Percentiles rank a stretch among this genome's conserved stretches.
These are phyloP conservation scores for Clitarchus hookeri DNA, from an alignment of 2,888 invertebrate genomes.

Conservation along the genomic window DNA sequence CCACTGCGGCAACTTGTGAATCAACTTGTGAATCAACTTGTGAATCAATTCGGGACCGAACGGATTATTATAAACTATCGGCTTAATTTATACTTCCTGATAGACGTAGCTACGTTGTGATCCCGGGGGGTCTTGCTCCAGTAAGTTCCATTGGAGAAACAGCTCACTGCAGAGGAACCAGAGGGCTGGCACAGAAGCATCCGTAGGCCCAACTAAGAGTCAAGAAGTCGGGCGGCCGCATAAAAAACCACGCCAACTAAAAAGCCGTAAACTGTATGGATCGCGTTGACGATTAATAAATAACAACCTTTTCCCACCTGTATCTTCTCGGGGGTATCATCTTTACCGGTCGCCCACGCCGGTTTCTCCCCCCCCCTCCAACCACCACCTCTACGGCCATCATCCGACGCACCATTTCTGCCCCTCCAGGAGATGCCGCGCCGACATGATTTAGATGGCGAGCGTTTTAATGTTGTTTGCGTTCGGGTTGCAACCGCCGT, in stretches of 20 bases:
- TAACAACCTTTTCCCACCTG: neutral
- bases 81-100: too few relatives aligned
- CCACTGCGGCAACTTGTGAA: too few relatives aligned
- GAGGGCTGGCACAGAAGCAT: neutral
- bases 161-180: too few relatives aligned
- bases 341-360: neutral
- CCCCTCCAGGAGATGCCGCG: neutral
- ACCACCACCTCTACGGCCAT: too few relatives aligned
- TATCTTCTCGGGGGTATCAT: neutral
- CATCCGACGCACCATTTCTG: neutral
- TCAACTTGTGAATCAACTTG: too few relatives aligned
- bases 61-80: too few relatives aligned
- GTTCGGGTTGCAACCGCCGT: neutral
- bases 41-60: too few relatives aligned
- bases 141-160: too few relatives aligned
- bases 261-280: slow-evolving; percentile 10
- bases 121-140: too few relatives aligned
- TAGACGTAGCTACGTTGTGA: too few relatives aligned
- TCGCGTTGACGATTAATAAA: slow-evolving; percentile 17
- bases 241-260: neutral
- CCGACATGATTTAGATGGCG: neutral
- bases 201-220: neutral
- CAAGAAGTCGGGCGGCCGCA: neutral
- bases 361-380: neutral
- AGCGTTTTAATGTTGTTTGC: neutral